phyloP scores from a whole-genome alignment of 2,113 vertebrate species.

The Caracal caracal region DNA sequence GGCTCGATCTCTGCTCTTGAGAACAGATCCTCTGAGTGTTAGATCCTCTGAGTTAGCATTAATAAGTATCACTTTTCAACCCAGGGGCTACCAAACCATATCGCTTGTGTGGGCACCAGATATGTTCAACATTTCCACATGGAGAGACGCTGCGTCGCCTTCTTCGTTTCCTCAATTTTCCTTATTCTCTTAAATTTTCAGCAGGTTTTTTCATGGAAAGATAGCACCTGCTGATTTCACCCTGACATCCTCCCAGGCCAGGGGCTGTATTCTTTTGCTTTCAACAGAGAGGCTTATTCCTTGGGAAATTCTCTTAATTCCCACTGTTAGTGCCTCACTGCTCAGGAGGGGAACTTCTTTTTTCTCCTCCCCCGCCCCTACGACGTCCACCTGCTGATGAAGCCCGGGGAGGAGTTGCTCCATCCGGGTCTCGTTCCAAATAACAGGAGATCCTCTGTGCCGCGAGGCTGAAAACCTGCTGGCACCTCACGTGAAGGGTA shows the following conservation, averaged over 20 bases:
- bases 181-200: not conserved
- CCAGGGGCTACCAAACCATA: not conserved
- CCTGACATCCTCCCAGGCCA: not conserved
- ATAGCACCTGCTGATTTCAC: not conserved
- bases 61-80: not conserved
- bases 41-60: not conserved
- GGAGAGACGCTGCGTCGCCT: not conserved
- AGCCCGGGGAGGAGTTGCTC: not conserved
- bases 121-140: not conserved
- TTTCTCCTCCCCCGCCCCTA: not conserved
- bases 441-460: not conserved
- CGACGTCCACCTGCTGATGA: not conserved
- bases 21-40: not conserved
- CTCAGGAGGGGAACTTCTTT: not conserved
- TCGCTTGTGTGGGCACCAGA: not conserved
- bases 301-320: not conserved
- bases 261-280: not conserved
- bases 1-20: not conserved
- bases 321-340: not conserved
- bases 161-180: not conserved
- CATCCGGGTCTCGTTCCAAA: not conserved
- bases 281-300: not conserved
- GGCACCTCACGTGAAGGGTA: not conserved
- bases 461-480: not conserved
- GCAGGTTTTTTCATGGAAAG: not conserved